Conservation (phyloP, 2,113 vertebrate species). For the Laticauda colubrina region DNA sequence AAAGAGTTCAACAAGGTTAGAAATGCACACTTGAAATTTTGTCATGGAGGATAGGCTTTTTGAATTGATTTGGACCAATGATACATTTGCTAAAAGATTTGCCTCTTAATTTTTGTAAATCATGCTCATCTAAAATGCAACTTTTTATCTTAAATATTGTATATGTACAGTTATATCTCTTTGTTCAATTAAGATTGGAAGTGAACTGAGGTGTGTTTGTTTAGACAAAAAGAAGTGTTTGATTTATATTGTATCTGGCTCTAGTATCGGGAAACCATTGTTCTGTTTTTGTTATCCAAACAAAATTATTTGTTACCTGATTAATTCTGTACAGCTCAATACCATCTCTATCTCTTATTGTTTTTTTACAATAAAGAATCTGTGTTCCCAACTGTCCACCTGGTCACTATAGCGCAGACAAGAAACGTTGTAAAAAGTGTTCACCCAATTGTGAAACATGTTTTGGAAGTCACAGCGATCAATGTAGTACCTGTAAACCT, state of each 20-base stretch:
- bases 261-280: background rate
- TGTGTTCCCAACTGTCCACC: slow-evolving; percentile 92
- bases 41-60: background rate
- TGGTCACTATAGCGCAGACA: slow-evolving; percentile 92
- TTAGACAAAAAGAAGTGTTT: background rate
- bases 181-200: background rate
- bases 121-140: background rate
- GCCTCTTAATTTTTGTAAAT: background rate
- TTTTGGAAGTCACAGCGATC: slow-evolving; percentile 87
- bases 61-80: background rate
- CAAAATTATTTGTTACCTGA: background rate
- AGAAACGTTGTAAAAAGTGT: slow-evolving; percentile 95
- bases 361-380: slow-evolving; percentile 73
- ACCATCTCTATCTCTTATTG: slow-evolving; percentile 45
- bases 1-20: background rate
- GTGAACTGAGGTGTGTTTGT: background rate
- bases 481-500: slow-evolving; percentile 88
- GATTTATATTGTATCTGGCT: background rate
- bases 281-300: background rate
- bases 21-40: background rate
- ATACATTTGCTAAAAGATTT: background rate
- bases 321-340: slow-evolving; percentile 13
- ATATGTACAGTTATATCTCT: background rate
- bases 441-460: slow-evolving; percentile 89
- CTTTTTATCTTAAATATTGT: background rate